phyloP scores from a whole-genome alignment of 2,888 invertebrate genomes.

The Tiliacea aurago region DNA sequence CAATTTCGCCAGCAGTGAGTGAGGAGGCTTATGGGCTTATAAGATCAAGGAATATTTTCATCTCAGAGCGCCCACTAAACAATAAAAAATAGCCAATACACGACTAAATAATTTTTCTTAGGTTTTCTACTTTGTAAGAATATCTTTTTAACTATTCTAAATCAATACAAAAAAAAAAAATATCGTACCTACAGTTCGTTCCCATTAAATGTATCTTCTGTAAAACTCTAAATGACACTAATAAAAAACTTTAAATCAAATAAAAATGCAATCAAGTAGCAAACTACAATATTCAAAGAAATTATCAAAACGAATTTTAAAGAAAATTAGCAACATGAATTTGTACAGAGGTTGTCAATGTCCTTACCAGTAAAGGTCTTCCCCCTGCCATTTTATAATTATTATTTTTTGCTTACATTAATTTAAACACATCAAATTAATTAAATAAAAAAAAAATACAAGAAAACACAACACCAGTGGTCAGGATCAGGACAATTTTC shows the following conservation, averaged over 20 bases:
- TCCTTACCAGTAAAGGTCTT: conserved; percentile 38
- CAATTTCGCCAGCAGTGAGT: conserved; percentile 3
- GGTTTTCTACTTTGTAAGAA: not conserved
- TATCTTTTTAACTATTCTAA: not conserved
- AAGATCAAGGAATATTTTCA: not conserved
- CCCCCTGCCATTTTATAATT: conserved; percentile 8
- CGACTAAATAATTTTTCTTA: not conserved
- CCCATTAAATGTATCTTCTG: not conserved
- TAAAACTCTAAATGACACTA: not conserved
- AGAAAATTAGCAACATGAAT: not conserved
- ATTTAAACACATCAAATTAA: conserved; percentile 25
- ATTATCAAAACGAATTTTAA: conserved; percentile 7
- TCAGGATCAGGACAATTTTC: conserved; percentile 60
- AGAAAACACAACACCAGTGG: conserved; percentile 40
- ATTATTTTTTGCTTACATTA: not conserved
- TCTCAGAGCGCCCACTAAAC: not conserved
- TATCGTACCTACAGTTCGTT: not conserved
- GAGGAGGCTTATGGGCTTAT: not conserved
- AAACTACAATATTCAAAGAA: not conserved
- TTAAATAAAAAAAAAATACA: conserved; percentile 18
- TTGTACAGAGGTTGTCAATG: not conserved
- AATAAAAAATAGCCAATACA: not conserved
- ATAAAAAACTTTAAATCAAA: conserved; percentile 9
- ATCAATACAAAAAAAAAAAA: not conserved
- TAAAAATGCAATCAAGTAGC: conserved; percentile 4